A percentile compares a stretch with the other conserved stretches of the same genome.
Evolutionary conservation across 2,113 vertebrate species (phyloP).

Genomic region (Aptenodytes patagonicus): DNA sequence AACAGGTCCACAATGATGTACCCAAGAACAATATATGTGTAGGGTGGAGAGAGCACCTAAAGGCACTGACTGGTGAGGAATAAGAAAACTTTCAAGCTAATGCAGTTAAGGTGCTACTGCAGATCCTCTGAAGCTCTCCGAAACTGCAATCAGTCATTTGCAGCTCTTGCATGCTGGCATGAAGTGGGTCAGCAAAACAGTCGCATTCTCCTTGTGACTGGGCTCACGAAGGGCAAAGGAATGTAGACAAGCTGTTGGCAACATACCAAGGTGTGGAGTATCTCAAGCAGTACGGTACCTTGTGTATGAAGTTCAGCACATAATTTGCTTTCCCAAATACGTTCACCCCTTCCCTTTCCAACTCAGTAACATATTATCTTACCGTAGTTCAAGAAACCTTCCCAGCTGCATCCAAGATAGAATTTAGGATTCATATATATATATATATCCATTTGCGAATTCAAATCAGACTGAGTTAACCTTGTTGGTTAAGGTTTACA

Average conservation of each 20-base stretch:
- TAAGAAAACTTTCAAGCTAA: background rate
- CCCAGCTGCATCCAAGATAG: background rate
- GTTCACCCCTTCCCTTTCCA: background rate
- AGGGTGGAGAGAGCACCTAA: background rate
- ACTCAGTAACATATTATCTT: background rate
- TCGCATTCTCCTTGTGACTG: background rate
- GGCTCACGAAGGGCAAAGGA: background rate
- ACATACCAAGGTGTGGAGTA: background rate
- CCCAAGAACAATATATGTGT: fast-evolving
- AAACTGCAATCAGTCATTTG: fast-evolving
- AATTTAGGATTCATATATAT: background rate
- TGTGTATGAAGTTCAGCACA: background rate
- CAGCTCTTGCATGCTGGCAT: background rate
- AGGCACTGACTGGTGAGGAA: background rate
- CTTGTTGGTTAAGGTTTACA: conserved; percentile 45
- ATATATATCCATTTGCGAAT: background rate
- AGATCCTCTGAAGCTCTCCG: background rate
- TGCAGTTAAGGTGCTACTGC: background rate
- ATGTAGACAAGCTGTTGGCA: background rate
- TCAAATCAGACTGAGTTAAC: conserved; percentile 43
- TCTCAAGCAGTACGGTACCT: background rate
- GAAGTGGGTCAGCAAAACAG: background rate
- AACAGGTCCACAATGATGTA: fast-evolving
- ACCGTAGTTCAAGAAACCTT: background rate
- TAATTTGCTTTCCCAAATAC: background rate